These are phyloP conservation scores for Brachyptera putata DNA, from an alignment of 2,888 invertebrate genomes.

Conservation along the genomic window DNA sequence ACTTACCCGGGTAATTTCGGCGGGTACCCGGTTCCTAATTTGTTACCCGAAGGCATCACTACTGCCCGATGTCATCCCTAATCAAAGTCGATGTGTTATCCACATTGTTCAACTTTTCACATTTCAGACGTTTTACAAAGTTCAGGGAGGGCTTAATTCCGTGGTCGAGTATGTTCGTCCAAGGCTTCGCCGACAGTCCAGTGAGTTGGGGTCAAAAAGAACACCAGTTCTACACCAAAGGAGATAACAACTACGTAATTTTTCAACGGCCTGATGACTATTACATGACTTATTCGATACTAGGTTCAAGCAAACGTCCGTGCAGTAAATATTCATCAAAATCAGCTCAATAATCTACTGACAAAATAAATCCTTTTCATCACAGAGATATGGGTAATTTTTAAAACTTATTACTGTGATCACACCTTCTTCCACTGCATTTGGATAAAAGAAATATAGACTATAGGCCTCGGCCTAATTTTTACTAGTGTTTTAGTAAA, in stretches of 20 bases:
- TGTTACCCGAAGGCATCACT: too few species aligned
- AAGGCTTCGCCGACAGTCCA: slow-evolving; percentile 54
- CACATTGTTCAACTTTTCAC: too few species aligned
- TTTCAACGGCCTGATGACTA: slow-evolving; percentile 43
- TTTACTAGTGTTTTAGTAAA: too few species aligned
- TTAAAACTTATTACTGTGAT: neutral
- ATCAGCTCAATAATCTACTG: neutral
- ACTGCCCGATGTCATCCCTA: too few species aligned
- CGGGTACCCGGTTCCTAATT: too few species aligned
- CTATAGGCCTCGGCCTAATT: too few species aligned
- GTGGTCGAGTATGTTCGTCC: slow-evolving; percentile 52
- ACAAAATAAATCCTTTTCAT: too few species aligned
- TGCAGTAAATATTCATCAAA: neutral
- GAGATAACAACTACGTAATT: slow-evolving; percentile 50
- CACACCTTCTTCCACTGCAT: too few species aligned
- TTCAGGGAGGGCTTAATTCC: slow-evolving; percentile 39
- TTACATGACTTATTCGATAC: slow-evolving; percentile 34
- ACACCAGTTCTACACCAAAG: slow-evolving; percentile 48
- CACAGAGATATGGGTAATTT: neutral
- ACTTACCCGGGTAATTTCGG: too few species aligned
- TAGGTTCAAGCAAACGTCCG: slow-evolving; percentile 26
- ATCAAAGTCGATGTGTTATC: too few species aligned
- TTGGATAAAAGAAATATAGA: too few species aligned
- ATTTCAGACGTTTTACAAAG: slow-evolving; percentile 39
- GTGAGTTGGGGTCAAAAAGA: slow-evolving; percentile 48